phyloP scores from a whole-genome alignment of 2,113 vertebrate genomes.

The Eulemur macaco region DNA sequence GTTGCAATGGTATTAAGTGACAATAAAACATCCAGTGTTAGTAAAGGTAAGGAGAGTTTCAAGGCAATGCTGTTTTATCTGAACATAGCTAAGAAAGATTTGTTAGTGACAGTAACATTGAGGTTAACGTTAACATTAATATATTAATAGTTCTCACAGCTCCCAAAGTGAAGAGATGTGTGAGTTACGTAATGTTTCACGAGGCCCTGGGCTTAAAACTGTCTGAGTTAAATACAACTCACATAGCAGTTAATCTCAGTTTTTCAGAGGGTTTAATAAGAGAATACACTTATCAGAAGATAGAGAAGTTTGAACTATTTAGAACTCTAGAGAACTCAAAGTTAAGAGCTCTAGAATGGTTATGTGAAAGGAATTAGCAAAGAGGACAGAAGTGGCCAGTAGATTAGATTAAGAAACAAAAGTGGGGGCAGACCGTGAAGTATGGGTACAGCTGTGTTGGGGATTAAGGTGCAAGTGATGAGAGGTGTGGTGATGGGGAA shows the following conservation, averaged over 20 bases:
- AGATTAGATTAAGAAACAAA: background rate
- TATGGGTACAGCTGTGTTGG: background rate
- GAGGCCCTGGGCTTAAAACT: no score
- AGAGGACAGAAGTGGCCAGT: background rate
- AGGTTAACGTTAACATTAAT: background rate
- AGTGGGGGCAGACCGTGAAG: background rate
- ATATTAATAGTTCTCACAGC: no score
- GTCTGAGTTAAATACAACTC: no score
- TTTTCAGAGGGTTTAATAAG: no score
- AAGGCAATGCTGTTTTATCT: background rate
- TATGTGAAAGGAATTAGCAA: background rate
- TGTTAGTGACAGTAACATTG: background rate
- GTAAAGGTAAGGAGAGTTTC: background rate
- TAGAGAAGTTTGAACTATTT: no score
- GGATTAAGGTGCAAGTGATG: background rate
- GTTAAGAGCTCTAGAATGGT: background rate
- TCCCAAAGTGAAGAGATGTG: no score
- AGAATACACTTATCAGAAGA: no score
- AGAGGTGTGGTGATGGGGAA: background rate
- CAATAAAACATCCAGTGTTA: background rate
- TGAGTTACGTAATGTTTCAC: no score
- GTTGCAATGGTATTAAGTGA: background rate
- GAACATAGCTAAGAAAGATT: background rate
- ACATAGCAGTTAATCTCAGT: no score
- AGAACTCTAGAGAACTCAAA: background rate